Base-by-base conservation (phyloP, 1,140 invertebrate species). In the Proctacanthus coquilletti region DNA sequence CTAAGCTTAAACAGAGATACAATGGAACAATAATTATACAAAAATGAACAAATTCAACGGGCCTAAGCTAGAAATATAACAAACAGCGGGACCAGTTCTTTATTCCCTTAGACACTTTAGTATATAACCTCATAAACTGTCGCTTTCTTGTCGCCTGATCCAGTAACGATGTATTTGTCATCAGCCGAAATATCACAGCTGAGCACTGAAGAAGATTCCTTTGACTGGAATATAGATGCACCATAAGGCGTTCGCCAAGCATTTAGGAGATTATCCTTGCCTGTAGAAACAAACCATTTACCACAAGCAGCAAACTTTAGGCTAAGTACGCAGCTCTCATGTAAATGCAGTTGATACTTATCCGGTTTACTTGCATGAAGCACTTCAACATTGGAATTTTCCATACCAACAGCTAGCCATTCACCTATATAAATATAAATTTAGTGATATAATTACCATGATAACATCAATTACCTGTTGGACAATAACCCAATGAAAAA, bases 361-460 rank as follows among this genome's bases (percentile, higher is more conserved):
- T 97, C 92, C 6, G 84, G 77, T 54, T 93, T 92, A 37, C 69
- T 72, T 32, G 84, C 83, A 61, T 95, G 86, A 19, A 96, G 61
- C 2, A 95, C 80, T 51, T 96, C 89, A 30, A 96, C 89, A 60
- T 91, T 84, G 5, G 84, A 91, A 57, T 87, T 92, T 63, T 95
- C 89, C 88, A 95, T 93, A 21, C 92, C 92, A 11, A 96, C 92
- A n/a, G 91, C 92, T 8, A 96, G 64, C 88, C 89, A 96, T 41
- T 94, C 88, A 0, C 89, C 63, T 65, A 46, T 20, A 32, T 32
- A 14, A 32, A n/a, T 8, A n/a, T 3, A 36, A 14, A 25, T 13
- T 36, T 5, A 23, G 23, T 8, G n/a, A 8, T 25, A 8, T 25
- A 25, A 25, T 8, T 25, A 25, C n/a, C n/a, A 25, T 25, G n/a